Base-by-base conservation (phyloP, 2,888 invertebrate species). In the Eupelmus urozonus region DNA sequence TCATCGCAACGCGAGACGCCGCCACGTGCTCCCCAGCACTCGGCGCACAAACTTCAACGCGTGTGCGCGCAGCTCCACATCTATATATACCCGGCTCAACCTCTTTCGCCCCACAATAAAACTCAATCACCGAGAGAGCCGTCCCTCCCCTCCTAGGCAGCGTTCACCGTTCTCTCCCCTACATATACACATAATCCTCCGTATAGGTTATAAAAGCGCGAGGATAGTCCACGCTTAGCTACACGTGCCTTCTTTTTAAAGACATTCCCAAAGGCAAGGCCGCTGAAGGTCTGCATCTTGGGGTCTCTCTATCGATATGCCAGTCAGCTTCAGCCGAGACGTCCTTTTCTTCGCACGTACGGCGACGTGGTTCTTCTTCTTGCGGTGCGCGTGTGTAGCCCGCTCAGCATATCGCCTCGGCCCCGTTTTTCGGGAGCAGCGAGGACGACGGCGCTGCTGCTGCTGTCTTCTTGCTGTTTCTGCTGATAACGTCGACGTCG, bases 191-290 rank as follows among this genome's bases (percentile, higher is more conserved):
- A n/a, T n/a, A n/a, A n/a, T n/a, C n/a, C n/a, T n/a, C n/a, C n/a
- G n/a, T n/a, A n/a, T n/a, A n/a, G n/a, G n/a, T n/a, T n/a, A n/a
- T n/a, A n/a, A n/a, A n/a, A n/a, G n/a, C n/a, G n/a, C n/a, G n/a
- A n/a, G n/a, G n/a, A n/a, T n/a, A n/a, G n/a, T n/a, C n/a, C n/a
- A n/a, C n/a, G n/a, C n/a, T n/a, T n/a, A n/a, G n/a, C n/a, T 57
- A 80, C 83, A 87, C 88, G 81, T 87, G 88, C 88, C 88, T 88
- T 88, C 82, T 87, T 87, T 81, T 83, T 87, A 84, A 88, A 87
- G 73, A 88, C 87, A 82, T 85, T 88, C 74, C 86, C 85, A 79
- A 88, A 85, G 79, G 86, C 87, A 63, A 88, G 86, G 69, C 85
- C 85, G 81, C 86, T 87, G 81, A 88, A 87, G 34, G 87, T 85